These are phyloP conservation scores for Yasuhikotakia modesta DNA, from an alignment of 2,797 vertebrate genomes.

Conservation along the genomic window DNA sequence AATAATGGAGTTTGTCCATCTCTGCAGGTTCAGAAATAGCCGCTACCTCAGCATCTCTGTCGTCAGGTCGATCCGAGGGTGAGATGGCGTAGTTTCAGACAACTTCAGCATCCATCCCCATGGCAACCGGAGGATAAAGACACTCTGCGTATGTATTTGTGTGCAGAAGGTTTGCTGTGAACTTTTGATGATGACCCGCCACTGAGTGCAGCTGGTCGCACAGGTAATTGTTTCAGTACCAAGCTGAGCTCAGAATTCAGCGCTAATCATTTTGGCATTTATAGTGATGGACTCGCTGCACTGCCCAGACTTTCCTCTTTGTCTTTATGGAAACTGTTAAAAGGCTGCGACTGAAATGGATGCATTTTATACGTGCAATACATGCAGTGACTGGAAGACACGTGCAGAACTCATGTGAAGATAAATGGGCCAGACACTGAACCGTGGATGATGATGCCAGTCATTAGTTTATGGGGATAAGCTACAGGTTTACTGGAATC, in stretches of 20 bases:
- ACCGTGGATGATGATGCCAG: background rate
- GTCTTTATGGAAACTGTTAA: background rate
- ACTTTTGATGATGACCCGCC: background rate
- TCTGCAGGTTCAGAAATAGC: conserved; percentile 3
- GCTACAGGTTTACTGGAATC: background rate
- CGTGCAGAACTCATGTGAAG: too few relatives aligned
- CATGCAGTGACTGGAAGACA: background rate
- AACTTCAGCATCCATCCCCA: conserved; percentile 75
- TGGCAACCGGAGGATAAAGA: conserved; percentile 72
- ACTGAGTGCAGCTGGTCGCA: background rate
- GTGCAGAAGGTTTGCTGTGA: background rate
- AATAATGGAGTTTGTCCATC: background rate
- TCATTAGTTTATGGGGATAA: background rate
- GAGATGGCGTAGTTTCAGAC: conserved; percentile 57
- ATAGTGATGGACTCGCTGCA: background rate
- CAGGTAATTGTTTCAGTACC: background rate
- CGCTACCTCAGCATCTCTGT: conserved; percentile 17
- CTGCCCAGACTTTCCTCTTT: background rate
- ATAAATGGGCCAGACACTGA: too few relatives aligned
- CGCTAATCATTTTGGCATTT: background rate
- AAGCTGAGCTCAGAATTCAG: background rate
- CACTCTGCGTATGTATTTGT: conserved; percentile 61
- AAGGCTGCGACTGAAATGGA: background rate
- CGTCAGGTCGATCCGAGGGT: conserved; percentile 46
- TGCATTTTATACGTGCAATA: background rate